Base-by-base conservation (phyloP, 2,797 vertebrate genomes). In the Lophius americanus region DNA sequence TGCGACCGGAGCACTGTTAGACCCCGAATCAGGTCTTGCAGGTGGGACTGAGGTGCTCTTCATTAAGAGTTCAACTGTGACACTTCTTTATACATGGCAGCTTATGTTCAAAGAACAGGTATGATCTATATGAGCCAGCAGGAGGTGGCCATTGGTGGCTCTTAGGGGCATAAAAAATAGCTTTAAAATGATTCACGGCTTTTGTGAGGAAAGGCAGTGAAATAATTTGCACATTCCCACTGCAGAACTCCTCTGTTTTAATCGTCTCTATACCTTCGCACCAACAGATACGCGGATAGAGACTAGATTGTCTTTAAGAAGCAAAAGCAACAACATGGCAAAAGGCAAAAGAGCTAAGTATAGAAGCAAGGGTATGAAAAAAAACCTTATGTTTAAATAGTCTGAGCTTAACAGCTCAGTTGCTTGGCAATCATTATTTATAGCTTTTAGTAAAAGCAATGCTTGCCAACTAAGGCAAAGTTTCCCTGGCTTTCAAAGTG, bases 81-180 rank as follows among this genome's bases (percentile, higher is more conserved):
- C 88, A 89, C 64, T 75, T 86, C 88, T 91, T 91, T 85, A 87
- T 91, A 84, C 84, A 84, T 78, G 84, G 81, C 84, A 85, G 88
- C 84, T 76, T 82, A 82, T 87, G 89, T 93, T 93, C 88, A 91
- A 91, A 93, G 89, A 88, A 81, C 78, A 86, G 67, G 83, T 72
- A 66, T 79, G 89, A 85, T 87, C 81, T 85, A 79, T 79, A 82
- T 75, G 81, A 87, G 82, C 78, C 85, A 79, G 85, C 23, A 23
- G 85, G 72, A 82, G 84, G 78, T 4, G 85, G 77, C 82, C 79
- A 50, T 68, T 43, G 50, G 68, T 76, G 65, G 71, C 81, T 90
- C 88, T 88, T 83, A 61, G 68, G 86, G 89, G 84, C 66, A 70
- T 87, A 84, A 87, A 89, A 91, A 92, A 92, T 80, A 81, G 78